These are phyloP conservation scores for Aphelinus certus DNA, from an alignment of 1,140 invertebrate species.

Conservation along the genomic window DNA sequence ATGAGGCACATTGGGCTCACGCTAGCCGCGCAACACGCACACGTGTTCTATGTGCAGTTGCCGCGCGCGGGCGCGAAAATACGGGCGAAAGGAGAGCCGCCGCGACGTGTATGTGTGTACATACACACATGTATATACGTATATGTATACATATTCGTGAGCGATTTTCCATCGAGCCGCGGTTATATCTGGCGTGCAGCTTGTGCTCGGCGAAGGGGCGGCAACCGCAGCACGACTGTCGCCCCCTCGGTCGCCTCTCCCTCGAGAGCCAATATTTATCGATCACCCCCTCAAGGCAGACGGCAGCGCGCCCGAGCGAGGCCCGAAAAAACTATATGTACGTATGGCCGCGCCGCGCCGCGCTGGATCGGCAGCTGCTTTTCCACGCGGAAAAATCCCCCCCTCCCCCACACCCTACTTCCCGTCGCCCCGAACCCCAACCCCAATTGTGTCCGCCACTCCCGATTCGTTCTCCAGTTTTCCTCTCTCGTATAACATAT, in stretches of 20 bases:
- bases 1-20: background rate
- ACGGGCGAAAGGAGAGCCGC: constrained; percentile 15
- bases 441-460: too few species aligned
- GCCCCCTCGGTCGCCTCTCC: constrained; percentile 57
- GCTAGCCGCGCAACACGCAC: constrained; percentile 8
- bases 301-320: background rate
- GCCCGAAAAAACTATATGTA: too few species aligned
- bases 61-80: constrained; percentile 1
- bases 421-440: too few species aligned
- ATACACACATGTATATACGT: background rate
- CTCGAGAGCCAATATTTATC: constrained; percentile 65
- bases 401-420: too few species aligned
- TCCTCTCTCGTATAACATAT: too few species aligned
- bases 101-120: background rate
- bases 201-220: constrained; percentile 54
- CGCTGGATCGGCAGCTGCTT: too few species aligned
- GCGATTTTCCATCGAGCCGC: constrained; percentile 58
- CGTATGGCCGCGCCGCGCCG: too few species aligned
- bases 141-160: constrained; percentile 49
- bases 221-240: constrained; percentile 64
- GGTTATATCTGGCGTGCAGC: constrained; percentile 56
- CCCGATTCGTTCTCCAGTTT: too few species aligned
- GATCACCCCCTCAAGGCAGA: constrained; percentile 54
- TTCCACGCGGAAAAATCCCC: too few species aligned
- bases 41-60: background rate